Percentiles rank a stretch among this genome's conserved stretches.
phyloP scores from a whole-genome alignment of 2,888 invertebrate genomes.

The Mythimna albipuncta region DNA sequence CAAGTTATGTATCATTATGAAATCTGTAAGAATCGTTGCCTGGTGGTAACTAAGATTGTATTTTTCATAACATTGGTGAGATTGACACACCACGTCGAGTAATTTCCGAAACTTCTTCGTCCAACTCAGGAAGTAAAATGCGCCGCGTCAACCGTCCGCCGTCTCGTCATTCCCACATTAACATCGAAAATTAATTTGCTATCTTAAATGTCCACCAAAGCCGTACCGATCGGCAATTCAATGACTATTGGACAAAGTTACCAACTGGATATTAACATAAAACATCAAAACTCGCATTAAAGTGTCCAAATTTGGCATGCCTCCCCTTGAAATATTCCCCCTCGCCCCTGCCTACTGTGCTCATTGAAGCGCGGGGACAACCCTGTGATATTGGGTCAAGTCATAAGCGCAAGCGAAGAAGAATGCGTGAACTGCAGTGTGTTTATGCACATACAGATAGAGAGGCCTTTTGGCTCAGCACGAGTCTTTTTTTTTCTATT shows the following conservation, averaged over 20 bases:
- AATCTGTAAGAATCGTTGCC: no score
- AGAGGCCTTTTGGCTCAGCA: no score
- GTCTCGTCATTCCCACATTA: constrained; percentile 39
- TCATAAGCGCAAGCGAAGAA: constrained; percentile 42
- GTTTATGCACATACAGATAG: no score
- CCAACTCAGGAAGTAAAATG: constrained; percentile 30
- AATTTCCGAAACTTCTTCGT: constrained; percentile 27
- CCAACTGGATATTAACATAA: constrained; percentile 86
- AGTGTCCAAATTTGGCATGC: constrained; percentile 84
- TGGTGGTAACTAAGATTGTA: no score
- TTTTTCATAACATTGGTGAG: no score
- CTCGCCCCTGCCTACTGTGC: constrained; percentile 74
- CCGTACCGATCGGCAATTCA: constrained; percentile 71
- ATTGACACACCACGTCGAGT: neutral
- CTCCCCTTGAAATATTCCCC: constrained; percentile 80
- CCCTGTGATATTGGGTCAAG: constrained; percentile 66
- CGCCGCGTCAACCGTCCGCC: constrained; percentile 9
- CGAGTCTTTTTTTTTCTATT: no score
- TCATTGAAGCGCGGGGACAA: constrained; percentile 76
- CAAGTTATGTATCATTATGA: no score
- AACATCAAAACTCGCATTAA: constrained; percentile 90
- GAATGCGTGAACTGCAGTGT: neutral
- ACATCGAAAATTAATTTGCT: constrained; percentile 70
- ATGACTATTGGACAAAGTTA: constrained; percentile 83
- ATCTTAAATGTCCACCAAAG: constrained; percentile 56